Evolutionary conservation across 2,888 invertebrate species (phyloP).

Genomic region (Saturnia pavonia): DNA sequence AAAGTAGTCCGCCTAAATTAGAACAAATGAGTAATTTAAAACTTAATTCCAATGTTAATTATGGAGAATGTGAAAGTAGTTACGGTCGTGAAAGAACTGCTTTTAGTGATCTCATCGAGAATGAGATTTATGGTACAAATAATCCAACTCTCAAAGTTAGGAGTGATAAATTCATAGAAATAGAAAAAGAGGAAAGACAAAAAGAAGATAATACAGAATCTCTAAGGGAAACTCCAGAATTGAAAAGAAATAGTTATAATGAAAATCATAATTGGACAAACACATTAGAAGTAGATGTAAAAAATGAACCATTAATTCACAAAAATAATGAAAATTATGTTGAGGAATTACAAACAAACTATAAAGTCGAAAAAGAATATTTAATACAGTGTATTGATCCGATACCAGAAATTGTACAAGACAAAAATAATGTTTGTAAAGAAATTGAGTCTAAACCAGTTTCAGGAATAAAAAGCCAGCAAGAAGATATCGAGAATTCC

Average conservation of each 20-base stretch:
- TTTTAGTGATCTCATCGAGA: conserved; percentile 39
- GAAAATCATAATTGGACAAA: neutral
- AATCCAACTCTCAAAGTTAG: conserved; percentile 22
- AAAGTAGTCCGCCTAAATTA: conserved; percentile 4
- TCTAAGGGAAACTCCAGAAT: neutral
- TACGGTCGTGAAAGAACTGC: conserved; percentile 31
- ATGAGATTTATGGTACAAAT: conserved; percentile 28
- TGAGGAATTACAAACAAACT: neutral
- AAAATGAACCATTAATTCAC: neutral
- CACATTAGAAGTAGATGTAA: neutral
- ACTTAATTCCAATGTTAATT: neutral
- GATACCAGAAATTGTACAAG: neutral
- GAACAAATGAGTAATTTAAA: neutral
- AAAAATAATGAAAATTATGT: neutral
- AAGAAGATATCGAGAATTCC: neutral
- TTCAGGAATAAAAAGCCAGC: neutral
- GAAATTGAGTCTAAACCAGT: neutral
- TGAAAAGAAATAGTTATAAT: neutral
- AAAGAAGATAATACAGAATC: neutral
- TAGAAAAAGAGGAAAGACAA: neutral
- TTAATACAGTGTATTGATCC: neutral
- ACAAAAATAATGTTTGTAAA: neutral
- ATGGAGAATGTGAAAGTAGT: conserved; percentile 2
- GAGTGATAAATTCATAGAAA: conserved; percentile 7
- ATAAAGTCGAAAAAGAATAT: neutral